Percentiles rank a stretch among this genome's conserved stretches.
Conservation (phyloP, 1,140 invertebrate genomes). For the Papilio glaucus region DNA sequence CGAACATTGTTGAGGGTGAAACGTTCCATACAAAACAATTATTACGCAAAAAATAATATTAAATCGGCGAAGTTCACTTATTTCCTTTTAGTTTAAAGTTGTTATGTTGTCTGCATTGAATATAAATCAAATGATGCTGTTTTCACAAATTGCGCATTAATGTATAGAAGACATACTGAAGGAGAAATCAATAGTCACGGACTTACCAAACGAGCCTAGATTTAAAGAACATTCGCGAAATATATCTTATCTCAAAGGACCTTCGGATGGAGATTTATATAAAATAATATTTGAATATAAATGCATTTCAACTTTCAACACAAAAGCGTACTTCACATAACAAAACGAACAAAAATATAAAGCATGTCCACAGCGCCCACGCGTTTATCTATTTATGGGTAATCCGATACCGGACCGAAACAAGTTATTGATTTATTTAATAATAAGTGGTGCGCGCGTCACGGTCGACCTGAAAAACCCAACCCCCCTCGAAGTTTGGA, state of each 20-base stretch:
- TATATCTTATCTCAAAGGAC: not conserved
- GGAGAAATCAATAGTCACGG: too few relatives aligned
- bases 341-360: not conserved
- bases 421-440: constrained; percentile 22
- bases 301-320: not conserved
- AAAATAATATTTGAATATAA: constrained; percentile 1
- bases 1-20: not conserved
- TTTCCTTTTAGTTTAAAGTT: too few relatives aligned
- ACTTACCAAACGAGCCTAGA: too few relatives aligned
- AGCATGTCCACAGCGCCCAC: not conserved
- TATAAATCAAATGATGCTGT: too few relatives aligned
- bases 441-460: not conserved
- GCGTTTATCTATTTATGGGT: constrained; percentile 7
- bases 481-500: not conserved
- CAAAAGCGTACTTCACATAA: not conserved
- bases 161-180: too few relatives aligned
- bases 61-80: too few relatives aligned
- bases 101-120: too few relatives aligned
- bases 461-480: not conserved
- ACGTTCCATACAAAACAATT: not conserved
- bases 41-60: too few relatives aligned
- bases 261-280: not conserved
- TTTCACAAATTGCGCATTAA: too few relatives aligned
- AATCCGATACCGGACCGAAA: not conserved
- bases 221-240: not conserved